phyloP scores from a whole-genome alignment of 2,797 vertebrate genomes.

The Cheirogaleus major region DNA sequence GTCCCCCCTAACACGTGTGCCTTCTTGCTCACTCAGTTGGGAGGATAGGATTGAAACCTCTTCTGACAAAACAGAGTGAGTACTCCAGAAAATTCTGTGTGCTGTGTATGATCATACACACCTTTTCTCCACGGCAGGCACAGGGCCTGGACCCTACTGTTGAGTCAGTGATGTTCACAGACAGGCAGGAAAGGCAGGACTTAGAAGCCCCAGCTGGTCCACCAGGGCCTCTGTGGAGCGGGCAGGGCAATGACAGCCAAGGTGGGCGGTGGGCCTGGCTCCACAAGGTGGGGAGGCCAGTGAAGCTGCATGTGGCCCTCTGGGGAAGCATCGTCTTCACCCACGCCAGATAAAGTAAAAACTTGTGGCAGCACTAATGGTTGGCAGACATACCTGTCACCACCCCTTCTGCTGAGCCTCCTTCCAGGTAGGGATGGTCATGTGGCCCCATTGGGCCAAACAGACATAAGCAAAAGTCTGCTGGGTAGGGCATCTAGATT shows the following conservation, averaged over 20 bases:
- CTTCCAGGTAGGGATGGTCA: background rate
- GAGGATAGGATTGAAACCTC: background rate
- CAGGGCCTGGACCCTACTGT: background rate
- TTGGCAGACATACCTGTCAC: background rate
- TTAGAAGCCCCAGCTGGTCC: background rate
- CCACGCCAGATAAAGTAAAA: too few species aligned
- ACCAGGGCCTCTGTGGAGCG: background rate
- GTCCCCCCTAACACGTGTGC: rapidly evolving
- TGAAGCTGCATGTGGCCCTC: background rate
- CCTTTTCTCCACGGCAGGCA: background rate
- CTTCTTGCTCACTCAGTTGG: background rate
- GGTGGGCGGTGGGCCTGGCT: background rate
- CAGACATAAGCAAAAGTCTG: background rate
- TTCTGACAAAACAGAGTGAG: background rate
- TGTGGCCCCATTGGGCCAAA: background rate
- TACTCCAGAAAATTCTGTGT: background rate
- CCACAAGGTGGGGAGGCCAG: too few species aligned
- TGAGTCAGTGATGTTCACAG: background rate
- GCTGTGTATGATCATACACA: background rate
- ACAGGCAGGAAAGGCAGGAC: background rate
- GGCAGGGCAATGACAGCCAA: background rate
- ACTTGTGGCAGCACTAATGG: background rate
- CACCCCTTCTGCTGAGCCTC: background rate
- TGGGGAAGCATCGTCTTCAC: background rate
- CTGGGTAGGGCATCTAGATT: background rate